These are phyloP conservation scores for Saturnia pavonia DNA, from an alignment of 2,888 invertebrate genomes.

Conservation along the genomic window DNA sequence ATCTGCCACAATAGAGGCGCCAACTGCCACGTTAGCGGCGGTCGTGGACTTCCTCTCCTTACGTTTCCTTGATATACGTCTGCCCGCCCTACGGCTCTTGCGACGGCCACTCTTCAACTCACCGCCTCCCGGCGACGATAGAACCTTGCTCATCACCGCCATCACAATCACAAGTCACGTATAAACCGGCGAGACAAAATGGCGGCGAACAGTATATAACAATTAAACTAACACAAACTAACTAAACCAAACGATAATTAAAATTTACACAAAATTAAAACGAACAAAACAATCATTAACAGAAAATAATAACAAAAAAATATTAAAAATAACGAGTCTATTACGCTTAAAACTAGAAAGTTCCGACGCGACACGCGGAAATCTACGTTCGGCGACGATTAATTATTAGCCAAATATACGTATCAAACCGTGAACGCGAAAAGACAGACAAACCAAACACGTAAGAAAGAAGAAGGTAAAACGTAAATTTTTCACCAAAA, in stretches of 20 bases:
- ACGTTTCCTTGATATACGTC: slow-evolving; percentile 54
- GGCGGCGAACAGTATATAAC: slow-evolving; percentile 48
- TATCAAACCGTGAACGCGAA: slow-evolving; percentile 32
- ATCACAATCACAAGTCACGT: slow-evolving; percentile 26
- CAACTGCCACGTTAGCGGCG: slow-evolving; percentile 19
- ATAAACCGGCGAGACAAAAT: slow-evolving; percentile 56
- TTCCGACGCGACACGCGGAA: slow-evolving; percentile 34
- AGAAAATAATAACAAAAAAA: slow-evolving; percentile 18
- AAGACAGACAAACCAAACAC: slow-evolving; percentile 24
- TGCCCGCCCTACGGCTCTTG: slow-evolving; percentile 56
- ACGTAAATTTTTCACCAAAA: slow-evolving; percentile 38
- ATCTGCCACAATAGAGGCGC: slow-evolving; percentile 21
- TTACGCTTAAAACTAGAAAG: slow-evolving; percentile 29
- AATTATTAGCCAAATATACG: slow-evolving; percentile 34
- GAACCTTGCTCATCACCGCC: slow-evolving; percentile 61
- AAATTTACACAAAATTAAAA: slow-evolving; percentile 29
- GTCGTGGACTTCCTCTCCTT: slow-evolving; percentile 48
- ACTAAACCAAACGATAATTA: slow-evolving; percentile 41
- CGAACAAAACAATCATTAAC: slow-evolving; percentile 29
- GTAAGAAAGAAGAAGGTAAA: slow-evolving; percentile 27
- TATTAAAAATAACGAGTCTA: slow-evolving; percentile 26
- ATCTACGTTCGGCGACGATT: slow-evolving; percentile 29
- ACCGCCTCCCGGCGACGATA: slow-evolving; percentile 41
- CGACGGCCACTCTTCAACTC: slow-evolving; percentile 52
- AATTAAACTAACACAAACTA: slow-evolving; percentile 38